Base-by-base conservation (phyloP, 2,888 invertebrate genomes). In the Tetragnatha montana region DNA sequence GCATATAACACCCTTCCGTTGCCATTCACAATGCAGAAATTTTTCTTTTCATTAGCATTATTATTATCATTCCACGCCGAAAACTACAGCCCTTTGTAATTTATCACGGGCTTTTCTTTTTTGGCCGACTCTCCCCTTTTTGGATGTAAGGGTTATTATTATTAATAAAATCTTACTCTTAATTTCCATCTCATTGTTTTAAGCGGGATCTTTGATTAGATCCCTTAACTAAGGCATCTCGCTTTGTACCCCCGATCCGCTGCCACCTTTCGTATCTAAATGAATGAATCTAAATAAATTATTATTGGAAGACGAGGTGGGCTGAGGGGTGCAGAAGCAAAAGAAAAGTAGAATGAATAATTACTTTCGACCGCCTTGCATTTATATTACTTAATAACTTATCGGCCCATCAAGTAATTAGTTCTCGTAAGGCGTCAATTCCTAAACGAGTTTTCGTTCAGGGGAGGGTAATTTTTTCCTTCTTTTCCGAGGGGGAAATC, bases 371-470 rank as follows among this genome's bases (percentile, higher is more conserved):
- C 74, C 70, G 68, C 71, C 69, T 80, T 81, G 76, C 85, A 89
- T 89, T 89, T 89, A 89, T 89, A 84, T 85, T 85, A 89, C 89
- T 89, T 89, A 89, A 84, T 85, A 85, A 81, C 85, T 89, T 85
- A 89, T 85, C 75, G 70, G 51, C 19, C 76, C 81, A 85, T 85
- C 89, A 80, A 81, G 76, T 89, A 89, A 89, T 89, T 85, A 89
- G 85, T 70, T 89, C 35, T 51, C 47, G 22, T 75, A 69, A 81
- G 49, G 75, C 84, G 76, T 81, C 81, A 76, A 85, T 49, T 78
- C 89, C 70, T 89, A 81, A 89, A 80, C 79, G 81, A 70, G 87
- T 19, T 71, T 49, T 81, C 75, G 21, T 85, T 78, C 69, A 8
- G n/a, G 14, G 19, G 74, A 80, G 22, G 78, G 76, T 69, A 22